Evolutionary conservation across 1,140 invertebrate genomes (phyloP), one percentile per base, ranked within the genome.

Genomic region (Dreissena polymorpha): DNA sequence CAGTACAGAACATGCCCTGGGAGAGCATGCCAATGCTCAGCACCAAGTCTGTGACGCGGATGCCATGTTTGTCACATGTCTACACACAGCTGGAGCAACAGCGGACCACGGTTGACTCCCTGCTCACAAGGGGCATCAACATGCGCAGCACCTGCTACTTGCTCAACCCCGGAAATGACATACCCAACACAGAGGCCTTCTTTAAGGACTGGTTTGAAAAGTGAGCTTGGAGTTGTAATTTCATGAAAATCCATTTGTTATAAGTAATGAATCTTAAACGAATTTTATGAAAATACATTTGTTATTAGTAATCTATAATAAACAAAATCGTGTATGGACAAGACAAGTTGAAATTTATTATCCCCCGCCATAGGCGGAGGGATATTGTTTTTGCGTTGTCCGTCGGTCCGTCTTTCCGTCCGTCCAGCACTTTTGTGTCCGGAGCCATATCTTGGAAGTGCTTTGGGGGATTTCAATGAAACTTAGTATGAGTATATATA

Each of bases 1-100:
- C 93, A 68, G 89, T 97, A 49, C 96, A 97, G 91, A 94, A 94
- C 71, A 93, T 97, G 78, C 96, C 96, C 0, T 96, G 96, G 95
- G 96, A 97, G 92, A 94, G 94, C 75, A 92, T 96, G 70, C 93
- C 95, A 8, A 91, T 95, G 7, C 86, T 97, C 13, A 92, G 92
- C 68, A 89, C 94, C 50, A 94, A 96, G 71, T 94, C 96, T 12
- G 94, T 96, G 0, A 95, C 95, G 14, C 93, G 96, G 67, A 94
- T 97, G 89, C 95, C 96, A 50, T 97, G 96, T 49, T 89, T 97
- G 8, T 95, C 96, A 84, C 94, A 96, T 86, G 91, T 95, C 7
- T 95, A 95, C 85, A 94, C 94, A 1, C 92, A 96, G 76, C 96
- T 94, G 86, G 95, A 84, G 21, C n/a, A 51, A 39, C 67, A 84